Percentiles rank a stretch among this genome's conserved stretches.
These are phyloP conservation scores for Philaenus spumarius DNA, from an alignment of 1,140 invertebrate species.

Conservation along the genomic window DNA sequence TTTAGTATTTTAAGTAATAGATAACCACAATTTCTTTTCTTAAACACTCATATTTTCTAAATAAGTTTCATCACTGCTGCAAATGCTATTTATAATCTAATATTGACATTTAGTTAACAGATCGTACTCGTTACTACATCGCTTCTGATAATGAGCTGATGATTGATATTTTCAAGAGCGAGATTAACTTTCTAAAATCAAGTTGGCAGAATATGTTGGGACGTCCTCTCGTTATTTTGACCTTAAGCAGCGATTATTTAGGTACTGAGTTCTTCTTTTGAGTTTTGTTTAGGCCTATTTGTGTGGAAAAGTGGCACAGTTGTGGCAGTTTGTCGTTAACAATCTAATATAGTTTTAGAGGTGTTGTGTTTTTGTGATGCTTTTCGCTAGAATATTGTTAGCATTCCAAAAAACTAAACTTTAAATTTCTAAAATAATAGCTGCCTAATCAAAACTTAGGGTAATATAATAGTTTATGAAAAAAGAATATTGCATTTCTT, in stretches of 20 bases:
- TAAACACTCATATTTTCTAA: no score
- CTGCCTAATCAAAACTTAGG: no score
- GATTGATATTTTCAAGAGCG: slow-evolving; percentile 94
- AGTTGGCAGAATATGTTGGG: slow-evolving; percentile 93
- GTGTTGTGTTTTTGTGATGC: no score
- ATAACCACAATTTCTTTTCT: no score
- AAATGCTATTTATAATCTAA: not conserved
- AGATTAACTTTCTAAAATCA: slow-evolving; percentile 94
- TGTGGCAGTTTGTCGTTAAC: not conserved
- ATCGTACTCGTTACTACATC: slow-evolving; percentile 93
- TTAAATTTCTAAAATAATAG: no score
- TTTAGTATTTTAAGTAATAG: no score
- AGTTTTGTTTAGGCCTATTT: not conserved
- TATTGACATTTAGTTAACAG: slow-evolving; percentile 72
- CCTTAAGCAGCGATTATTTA: slow-evolving; percentile 84
- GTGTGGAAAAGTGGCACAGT: not conserved
- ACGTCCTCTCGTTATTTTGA: slow-evolving; percentile 81
- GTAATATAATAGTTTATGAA: no score
- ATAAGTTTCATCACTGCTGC: no score
- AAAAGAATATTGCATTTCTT: no score
- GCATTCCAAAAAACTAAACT: no score
- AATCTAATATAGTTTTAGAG: no score
- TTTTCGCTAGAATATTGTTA: no score
- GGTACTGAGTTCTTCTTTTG: slow-evolving; percentile 50
- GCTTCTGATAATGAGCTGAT: slow-evolving; percentile 94